Evolutionary conservation across 2,797 vertebrate genomes (phyloP), one percentile per base, ranked within the genome.

Genomic region (Spondyliosoma cantharus): DNA sequence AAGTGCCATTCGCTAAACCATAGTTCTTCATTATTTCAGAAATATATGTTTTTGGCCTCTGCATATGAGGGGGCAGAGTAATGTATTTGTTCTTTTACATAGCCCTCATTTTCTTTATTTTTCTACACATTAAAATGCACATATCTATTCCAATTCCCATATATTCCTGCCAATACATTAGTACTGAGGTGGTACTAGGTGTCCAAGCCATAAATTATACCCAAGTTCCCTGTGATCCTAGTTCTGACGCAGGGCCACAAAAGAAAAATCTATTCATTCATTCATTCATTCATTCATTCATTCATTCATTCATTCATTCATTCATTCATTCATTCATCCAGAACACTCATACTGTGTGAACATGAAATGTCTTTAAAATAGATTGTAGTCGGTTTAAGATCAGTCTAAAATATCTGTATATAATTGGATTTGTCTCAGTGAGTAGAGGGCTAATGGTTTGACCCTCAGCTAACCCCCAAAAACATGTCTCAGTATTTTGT

Each of bases 31-130:
- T 56, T 46, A 46, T 25, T 76, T 56, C 43, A 63, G 27, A 14
- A 48, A 27, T 45, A 68, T 45, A 53, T 1, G 0, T 9, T 45
- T 46, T 37, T 54, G 37, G 25, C 53, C 27, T 57, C 12, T 2
- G 11, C 50, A 58, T 29, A 24, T 68, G 9, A 74, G 7, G 16
- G 9, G 11, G 29, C 6, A 57, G 24, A 49, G 58, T 37, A 19
- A 43, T 24, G 32, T 12, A 58, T 65, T 19, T 69, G 20, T 56
- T 19, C 49, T 62, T 29, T 24, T 32, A 62, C 24, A 45, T 19
- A 48, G 11, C 27, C 25, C 29, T 12, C n/a, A 12, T 43, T 64
- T 24, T 29, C 69, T 53, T 80, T 56, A 68, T 74, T 74, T 79
- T 48, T 67, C 62, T 60, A 25, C 19, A 19, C n/a, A n/a, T 48